A percentile compares a stretch with the other conserved stretches of the same genome.
These are phyloP conservation scores for Adelognathus sp. DNA, from an alignment of 2,888 invertebrate species.

Conservation along the genomic window DNA sequence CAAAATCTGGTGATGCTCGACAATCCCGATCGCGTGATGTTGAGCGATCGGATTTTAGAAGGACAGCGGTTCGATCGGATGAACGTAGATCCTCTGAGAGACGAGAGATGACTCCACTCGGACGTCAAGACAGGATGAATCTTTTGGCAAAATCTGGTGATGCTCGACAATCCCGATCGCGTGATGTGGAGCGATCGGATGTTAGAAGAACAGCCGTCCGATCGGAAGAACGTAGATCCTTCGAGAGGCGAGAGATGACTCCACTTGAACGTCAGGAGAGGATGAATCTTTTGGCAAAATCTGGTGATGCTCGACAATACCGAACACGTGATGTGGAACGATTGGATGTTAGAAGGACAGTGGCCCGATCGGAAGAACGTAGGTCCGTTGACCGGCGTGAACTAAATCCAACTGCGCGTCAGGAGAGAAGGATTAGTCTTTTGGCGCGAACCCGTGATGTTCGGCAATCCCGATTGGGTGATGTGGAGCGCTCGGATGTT, in stretches of 20 bases:
- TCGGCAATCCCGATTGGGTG: not conserved
- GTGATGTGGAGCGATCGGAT: not conserved
- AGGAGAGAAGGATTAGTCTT: not conserved
- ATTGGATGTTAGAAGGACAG: not conserved
- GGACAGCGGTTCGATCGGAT: conserved; percentile 16
- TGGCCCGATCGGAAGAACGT: conserved; percentile 15
- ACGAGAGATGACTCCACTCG: not conserved
- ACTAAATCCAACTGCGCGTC: not conserved
- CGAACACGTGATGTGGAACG: not conserved
- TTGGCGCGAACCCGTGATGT: not conserved
- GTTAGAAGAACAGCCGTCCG: conserved; percentile 7
- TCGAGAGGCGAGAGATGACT: not conserved
- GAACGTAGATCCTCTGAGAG: conserved; percentile 33
- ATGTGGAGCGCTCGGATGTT: not conserved
- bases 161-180: conserved; percentile 7
- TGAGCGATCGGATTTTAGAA: conserved; percentile 6
- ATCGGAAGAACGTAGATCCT: conserved; percentile 30
- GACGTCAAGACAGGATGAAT: not conserved
- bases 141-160: not conserved
- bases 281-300: not conserved
- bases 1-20: not conserved
- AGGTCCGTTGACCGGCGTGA: conserved; percentile 11
- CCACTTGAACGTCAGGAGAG: conserved; percentile 12
- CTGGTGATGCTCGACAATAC: conserved; percentile 3
- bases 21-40: not conserved